phyloP scores from a whole-genome alignment of 2,888 invertebrate genomes.

The Serripes groenlandicus region DNA sequence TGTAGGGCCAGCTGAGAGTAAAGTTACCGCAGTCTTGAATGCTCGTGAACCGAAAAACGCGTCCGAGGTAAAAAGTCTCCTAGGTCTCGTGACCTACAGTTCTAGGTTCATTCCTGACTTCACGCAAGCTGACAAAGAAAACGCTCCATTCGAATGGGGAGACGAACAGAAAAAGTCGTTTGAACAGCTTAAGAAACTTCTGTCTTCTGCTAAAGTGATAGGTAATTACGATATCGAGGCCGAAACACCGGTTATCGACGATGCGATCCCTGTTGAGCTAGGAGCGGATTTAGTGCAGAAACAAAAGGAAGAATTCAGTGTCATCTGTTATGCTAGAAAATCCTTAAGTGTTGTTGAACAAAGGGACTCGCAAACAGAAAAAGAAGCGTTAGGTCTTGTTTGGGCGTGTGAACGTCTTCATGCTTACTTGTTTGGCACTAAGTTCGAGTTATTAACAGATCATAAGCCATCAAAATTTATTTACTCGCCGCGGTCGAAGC shows the following conservation, averaged over 20 bases:
- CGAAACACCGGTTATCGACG: slow-evolving; percentile 12
- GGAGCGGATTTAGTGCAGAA: slow-evolving; percentile 46
- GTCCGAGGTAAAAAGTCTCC: slow-evolving; percentile 25
- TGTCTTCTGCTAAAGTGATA: slow-evolving; percentile 9
- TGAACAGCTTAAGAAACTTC: neutral
- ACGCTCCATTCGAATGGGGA: slow-evolving; percentile 16
- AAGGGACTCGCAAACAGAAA: slow-evolving; percentile 70
- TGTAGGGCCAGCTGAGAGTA: too few species aligned
- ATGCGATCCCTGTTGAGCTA: slow-evolving; percentile 39
- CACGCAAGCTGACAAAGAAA: neutral
- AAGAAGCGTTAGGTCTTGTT: slow-evolving; percentile 60
- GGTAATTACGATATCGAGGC: slow-evolving; percentile 14
- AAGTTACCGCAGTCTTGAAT: too few species aligned
- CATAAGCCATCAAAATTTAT: too few species aligned
- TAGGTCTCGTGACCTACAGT: slow-evolving; percentile 45
- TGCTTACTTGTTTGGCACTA: too few species aligned
- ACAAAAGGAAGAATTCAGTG: slow-evolving; percentile 25
- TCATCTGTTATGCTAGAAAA: slow-evolving; percentile 64
- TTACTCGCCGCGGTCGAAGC: too few species aligned
- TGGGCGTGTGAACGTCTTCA: slow-evolving; percentile 76
- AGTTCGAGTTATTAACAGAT: too few species aligned
- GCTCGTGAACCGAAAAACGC: slow-evolving; percentile 28
- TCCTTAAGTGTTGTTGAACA: slow-evolving; percentile 51
- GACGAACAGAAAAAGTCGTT: slow-evolving; percentile 7
- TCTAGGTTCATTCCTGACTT: slow-evolving; percentile 47